Percentiles rank a stretch among this genome's conserved stretches.
Conservation (phyloP, 1,140 invertebrate genomes). For the Aradophagus sp. region DNA sequence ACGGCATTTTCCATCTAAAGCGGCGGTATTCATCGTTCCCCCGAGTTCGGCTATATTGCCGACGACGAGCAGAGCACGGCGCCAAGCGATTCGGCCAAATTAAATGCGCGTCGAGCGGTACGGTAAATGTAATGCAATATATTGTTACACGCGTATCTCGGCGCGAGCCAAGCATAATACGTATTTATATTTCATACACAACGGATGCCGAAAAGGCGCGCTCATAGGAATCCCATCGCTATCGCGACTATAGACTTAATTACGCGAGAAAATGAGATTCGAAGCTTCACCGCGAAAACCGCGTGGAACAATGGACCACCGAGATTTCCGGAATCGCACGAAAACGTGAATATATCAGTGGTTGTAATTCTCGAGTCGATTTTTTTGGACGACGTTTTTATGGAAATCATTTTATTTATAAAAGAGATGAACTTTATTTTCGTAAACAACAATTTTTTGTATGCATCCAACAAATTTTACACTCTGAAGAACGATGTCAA, state of each 20-base stretch:
- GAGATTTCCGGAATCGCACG: too few relatives aligned
- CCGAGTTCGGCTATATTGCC: slow-evolving; percentile 39
- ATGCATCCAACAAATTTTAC: too few relatives aligned
- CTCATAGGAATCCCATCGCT: slow-evolving; percentile 42
- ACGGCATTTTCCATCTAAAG: slow-evolving; percentile 54
- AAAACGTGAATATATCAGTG: too few relatives aligned
- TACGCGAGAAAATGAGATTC: slow-evolving; percentile 57
- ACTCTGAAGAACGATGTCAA: too few relatives aligned
- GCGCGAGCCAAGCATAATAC: slow-evolving; percentile 47
- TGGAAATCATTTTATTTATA: too few relatives aligned
- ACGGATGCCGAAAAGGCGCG: slow-evolving; percentile 18
- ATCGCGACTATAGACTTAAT: slow-evolving; percentile 50
- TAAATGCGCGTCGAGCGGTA: slow-evolving; percentile 56
- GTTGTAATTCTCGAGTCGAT: too few relatives aligned
- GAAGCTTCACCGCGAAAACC: slow-evolving; percentile 31
- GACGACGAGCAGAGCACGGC: slow-evolving; percentile 45
- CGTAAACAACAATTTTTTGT: too few relatives aligned
- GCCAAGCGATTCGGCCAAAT: slow-evolving; percentile 63
- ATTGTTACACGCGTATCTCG: slow-evolving; percentile 55
- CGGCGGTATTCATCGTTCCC: slow-evolving; percentile 57
- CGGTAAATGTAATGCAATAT: slow-evolving; percentile 52
- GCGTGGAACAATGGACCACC: slow-evolving; percentile 29
- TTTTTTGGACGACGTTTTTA: too few relatives aligned
- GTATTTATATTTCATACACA: slow-evolving; percentile 54
- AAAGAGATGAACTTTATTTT: too few relatives aligned